Conservation (phyloP, 2,113 vertebrate species). For the Pimephales promelas region DNA sequence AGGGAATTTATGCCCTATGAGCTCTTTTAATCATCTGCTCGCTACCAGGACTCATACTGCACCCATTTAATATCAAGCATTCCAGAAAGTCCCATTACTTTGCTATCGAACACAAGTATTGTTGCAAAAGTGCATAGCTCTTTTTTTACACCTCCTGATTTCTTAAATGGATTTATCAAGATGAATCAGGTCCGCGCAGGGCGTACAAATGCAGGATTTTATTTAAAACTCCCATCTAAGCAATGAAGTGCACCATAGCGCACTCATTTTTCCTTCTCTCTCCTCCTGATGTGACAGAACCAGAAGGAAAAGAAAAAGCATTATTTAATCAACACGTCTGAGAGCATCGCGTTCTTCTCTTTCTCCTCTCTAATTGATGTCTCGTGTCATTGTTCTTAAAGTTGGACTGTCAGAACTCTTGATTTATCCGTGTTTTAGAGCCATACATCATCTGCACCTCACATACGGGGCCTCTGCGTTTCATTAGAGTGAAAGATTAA, state of each 20-base stretch:
- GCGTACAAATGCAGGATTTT: conserved; percentile 14
- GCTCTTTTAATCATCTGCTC: conserved; percentile 28
- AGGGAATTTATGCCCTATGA: not conserved
- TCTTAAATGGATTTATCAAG: conserved; percentile 33
- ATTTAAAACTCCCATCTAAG: conserved; percentile 49
- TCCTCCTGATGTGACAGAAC: conserved; percentile 65
- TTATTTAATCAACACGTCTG: conserved; percentile 37
- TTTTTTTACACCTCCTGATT: conserved; percentile 32
- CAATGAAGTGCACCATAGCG: conserved; percentile 6
- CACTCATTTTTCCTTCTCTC: conserved; percentile 39
- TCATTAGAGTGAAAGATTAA: conserved; percentile 75
- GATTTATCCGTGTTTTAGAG: conserved; percentile 72
- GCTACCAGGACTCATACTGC: not conserved
- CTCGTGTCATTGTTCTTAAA: conserved; percentile 69
- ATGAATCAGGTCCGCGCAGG: not conserved
- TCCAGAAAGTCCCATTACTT: not conserved
- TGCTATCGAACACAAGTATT: conserved; percentile 10
- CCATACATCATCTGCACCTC: conserved; percentile 72
- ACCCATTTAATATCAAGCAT: conserved; percentile 8
- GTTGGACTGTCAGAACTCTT: conserved; percentile 69
- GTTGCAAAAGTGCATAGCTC: conserved; percentile 7
- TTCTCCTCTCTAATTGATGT: conserved; percentile 71
- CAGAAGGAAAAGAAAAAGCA: conserved; percentile 54
- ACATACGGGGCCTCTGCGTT: conserved; percentile 61
- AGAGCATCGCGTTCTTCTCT: conserved; percentile 45